Percentiles rank a stretch among this genome's conserved stretches.
Evolutionary conservation across 2,797 vertebrate species (phyloP).

Genomic region (Hapalemur alaotrensis): DNA sequence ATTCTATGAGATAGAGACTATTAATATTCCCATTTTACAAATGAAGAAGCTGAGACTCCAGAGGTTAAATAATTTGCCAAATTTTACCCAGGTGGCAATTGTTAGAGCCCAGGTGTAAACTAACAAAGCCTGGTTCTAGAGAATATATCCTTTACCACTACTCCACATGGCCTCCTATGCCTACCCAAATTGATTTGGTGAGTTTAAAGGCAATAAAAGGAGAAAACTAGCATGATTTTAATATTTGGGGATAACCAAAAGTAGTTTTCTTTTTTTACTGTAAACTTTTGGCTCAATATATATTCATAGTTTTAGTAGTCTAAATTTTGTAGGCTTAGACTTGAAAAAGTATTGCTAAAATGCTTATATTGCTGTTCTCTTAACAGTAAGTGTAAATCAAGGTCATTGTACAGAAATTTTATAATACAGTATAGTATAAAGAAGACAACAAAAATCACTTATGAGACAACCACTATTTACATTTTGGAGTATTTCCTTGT

Average conservation of each 20-base stretch:
- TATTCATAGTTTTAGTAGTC: not conserved
- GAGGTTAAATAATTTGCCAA: not conserved
- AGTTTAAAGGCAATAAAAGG: slow-evolving; percentile 3
- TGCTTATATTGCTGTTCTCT: not conserved
- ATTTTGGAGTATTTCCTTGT: not conserved
- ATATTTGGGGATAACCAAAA: not conserved
- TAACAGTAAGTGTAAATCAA: not conserved
- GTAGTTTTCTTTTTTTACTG: not conserved
- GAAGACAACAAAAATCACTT: not conserved
- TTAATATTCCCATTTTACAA: not conserved
- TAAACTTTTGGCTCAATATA: slow-evolving; percentile 1
- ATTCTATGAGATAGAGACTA: not conserved
- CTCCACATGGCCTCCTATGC: not conserved
- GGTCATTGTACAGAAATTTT: not conserved
- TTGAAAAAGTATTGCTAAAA: slow-evolving; percentile 13
- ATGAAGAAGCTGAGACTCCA: not conserved
- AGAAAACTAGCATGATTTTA: not conserved
- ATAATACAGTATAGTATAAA: not conserved
- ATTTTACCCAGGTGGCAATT: not conserved
- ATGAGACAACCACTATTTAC: not conserved
- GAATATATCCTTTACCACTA: not conserved
- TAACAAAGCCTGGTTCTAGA: not conserved
- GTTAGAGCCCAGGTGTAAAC: not conserved
- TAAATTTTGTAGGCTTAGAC: slow-evolving; percentile 7
- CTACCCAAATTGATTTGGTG: not conserved